A percentile compares a stretch with the other conserved stretches of the same genome.
phyloP scores from a whole-genome alignment of 2,888 invertebrate genomes.

The Latheticus oryzae region DNA sequence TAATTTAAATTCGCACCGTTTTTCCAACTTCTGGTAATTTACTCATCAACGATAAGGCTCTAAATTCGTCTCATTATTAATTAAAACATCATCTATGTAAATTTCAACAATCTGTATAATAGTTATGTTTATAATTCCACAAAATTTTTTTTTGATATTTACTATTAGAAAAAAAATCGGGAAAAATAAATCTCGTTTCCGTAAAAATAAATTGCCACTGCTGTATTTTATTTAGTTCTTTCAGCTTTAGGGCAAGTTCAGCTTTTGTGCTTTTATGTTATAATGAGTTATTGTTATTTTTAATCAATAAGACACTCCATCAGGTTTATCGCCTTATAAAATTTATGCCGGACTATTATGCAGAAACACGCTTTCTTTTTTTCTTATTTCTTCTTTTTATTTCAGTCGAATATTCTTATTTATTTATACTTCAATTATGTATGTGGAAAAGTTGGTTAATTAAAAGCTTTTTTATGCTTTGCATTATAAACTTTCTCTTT shows the following conservation, averaged over 20 bases:
- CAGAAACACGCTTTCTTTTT: conserved; percentile 29
- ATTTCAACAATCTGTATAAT: conserved; percentile 2
- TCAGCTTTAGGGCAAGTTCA: neutral
- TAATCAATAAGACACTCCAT: conserved; percentile 26
- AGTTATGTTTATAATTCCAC: neutral
- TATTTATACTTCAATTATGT: conserved; percentile 8
- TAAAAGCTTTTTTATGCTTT: conserved; percentile 19
- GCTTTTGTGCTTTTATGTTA: conserved; percentile 3
- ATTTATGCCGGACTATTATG: conserved; percentile 31
- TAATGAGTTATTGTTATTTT: conserved; percentile 32
- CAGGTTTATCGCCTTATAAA: conserved; percentile 30
- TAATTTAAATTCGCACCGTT: conserved; percentile 6
- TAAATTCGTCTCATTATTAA: conserved; percentile 10
- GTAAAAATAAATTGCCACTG: conserved; percentile 25
- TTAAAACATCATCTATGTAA: neutral
- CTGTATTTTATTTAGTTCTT: conserved; percentile 14
- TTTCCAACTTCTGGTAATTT: neutral
- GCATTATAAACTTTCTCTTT: conserved; percentile 17
- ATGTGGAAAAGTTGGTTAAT: conserved; percentile 16
- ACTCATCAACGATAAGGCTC: neutral
- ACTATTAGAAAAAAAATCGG: conserved; percentile 5
- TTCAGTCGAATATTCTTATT: conserved; percentile 5
- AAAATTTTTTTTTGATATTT: conserved; percentile 11
- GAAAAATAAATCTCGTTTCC: conserved; percentile 13
- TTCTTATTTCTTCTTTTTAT: conserved; percentile 17